Base-by-base conservation (phyloP, 2,113 vertebrate genomes). In the Ptychochromis oligacanthus region DNA sequence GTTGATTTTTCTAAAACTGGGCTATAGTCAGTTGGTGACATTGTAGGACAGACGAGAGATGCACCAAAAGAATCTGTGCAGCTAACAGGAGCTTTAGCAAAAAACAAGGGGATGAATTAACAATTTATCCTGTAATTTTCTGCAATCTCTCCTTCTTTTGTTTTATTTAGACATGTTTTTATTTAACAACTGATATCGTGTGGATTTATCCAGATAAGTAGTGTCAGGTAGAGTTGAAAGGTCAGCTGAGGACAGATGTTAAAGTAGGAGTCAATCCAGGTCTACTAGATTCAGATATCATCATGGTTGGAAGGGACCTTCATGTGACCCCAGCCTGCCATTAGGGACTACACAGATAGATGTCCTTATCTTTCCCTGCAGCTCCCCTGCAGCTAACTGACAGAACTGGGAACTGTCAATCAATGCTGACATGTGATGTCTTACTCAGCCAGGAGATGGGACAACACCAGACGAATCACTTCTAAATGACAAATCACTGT, bases 331-430 rank as follows among this genome's bases (percentile, higher is more conserved):
- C 84, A 31, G 55, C 75, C 79, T 79, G 89, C 91, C 88, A 94
- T 94, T 93, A 93, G 90, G 87, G 86, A 82, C 88, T 86, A 91
- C 91, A 84, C 90, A 88, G 89, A 92, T 91, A 92, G 91, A 91
- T 91, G 89, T 91, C 91, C 94, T 95, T 95, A 96, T 95, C 95
- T 93, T 85, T 84, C 88, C 91, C 92, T 90, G 91, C 93, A 95
- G 93, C 92, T 88, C 91, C 88, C 93, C 91, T 78, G 87, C 93
- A 94, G 92, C 91, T 80, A 90, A 80, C 93, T 80, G 89, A 92
- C 88, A 86, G 83, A 90, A 88, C 93, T 94, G 92, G 84, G 88
- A 86, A 75, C 87, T 94, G 94, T 95, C 95, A 94, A 88, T 96
- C 94, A 94, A 75, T 31, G 64, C 86, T 82, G 87, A 91, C 91